These are phyloP conservation scores for Orthosia incerta DNA, from an alignment of 2,888 invertebrate species.

Conservation along the genomic window DNA sequence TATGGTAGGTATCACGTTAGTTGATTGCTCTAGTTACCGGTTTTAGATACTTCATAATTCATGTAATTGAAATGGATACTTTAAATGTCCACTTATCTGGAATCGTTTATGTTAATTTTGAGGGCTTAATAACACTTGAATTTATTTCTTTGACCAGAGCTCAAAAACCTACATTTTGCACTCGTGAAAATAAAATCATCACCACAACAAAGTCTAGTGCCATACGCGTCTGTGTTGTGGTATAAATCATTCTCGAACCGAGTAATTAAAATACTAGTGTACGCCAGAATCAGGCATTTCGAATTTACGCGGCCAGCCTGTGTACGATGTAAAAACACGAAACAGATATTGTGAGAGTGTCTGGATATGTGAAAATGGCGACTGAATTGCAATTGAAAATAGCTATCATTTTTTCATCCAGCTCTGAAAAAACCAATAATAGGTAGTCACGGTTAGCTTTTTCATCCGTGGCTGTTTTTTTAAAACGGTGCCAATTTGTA, in stretches of 20 bases:
- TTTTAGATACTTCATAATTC: constrained; percentile 42
- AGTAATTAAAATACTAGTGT: constrained; percentile 90
- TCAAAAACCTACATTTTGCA: not conserved
- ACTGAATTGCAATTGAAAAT: constrained; percentile 70
- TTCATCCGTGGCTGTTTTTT: constrained; percentile 24
- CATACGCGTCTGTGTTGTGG: constrained; percentile 72
- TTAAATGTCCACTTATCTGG: constrained; percentile 10
- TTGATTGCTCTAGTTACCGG: constrained; percentile 61
- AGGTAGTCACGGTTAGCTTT: constrained; percentile 29
- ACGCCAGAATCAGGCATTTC: constrained; percentile 87
- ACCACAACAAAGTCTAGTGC: constrained; percentile 65
- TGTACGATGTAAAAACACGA: constrained; percentile 66
- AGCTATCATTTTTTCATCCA: constrained; percentile 51
- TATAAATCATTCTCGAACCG: constrained; percentile 90
- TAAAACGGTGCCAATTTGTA: constrained; percentile 16
- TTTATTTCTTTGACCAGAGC: constrained; percentile 23
- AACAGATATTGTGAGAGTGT: constrained; percentile 64
- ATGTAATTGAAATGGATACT: constrained; percentile 24
- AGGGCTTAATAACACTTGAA: constrained; percentile 12
- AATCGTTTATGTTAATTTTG: constrained; percentile 23
- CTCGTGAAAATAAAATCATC: constrained; percentile 62
- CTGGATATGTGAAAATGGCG: constrained; percentile 62
- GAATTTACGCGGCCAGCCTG: constrained; percentile 78
- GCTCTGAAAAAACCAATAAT: constrained; percentile 50
- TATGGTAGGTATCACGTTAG: constrained; percentile 37